Evolutionary conservation across 2,113 vertebrate genomes (phyloP), one percentile per base, ranked within the genome.

Genomic region (Pseudorasbora parva): DNA sequence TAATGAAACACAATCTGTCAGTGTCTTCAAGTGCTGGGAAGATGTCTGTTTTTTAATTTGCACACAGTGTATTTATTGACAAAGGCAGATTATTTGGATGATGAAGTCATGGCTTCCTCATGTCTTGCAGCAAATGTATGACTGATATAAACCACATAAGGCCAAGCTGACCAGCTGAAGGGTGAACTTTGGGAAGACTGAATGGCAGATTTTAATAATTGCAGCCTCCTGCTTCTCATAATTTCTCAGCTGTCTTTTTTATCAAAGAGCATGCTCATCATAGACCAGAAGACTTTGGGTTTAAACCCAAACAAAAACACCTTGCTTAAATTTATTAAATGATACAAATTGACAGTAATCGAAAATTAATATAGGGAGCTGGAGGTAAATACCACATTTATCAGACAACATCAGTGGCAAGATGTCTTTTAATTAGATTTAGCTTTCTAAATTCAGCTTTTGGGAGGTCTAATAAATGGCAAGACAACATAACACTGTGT

Each of bases 61-160:
- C 60, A 45, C 77, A 43, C 25, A 33, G 75, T 19, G 14, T 64
- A 82, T 84, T 84, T 84, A 78, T 78, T 83, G 81, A 78, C 76
- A 21, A 68, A 56, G n/a, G 68, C 81, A 51, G 43, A 66, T 83
- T 86, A 79, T 86, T 82, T 86, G 78, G 64, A 82, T 54, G 74
- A 82, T 72, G 62, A 60, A 76, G 62, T 85, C 59, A 25, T 23
- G 3, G 27, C 1, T 17, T 33, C 49, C 41, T 80, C 54, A 7
- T 66, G 56, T 86, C 15, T 33, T 30, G 17, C 27, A 62, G 4
- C 10, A 68, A 56, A 68, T 45, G 49, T 19, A 17, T 51, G 47
- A 64, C 27, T 17, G 25, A 57, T 47, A 60, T 78, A 73, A 47
- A 41, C 25, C 66, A 19, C 25, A 78, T 30, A 33, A 71, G 25